These are phyloP conservation scores for Pseudomyrmex cubaensis DNA, from an alignment of 1,140 invertebrate genomes.

Conservation along the genomic window DNA sequence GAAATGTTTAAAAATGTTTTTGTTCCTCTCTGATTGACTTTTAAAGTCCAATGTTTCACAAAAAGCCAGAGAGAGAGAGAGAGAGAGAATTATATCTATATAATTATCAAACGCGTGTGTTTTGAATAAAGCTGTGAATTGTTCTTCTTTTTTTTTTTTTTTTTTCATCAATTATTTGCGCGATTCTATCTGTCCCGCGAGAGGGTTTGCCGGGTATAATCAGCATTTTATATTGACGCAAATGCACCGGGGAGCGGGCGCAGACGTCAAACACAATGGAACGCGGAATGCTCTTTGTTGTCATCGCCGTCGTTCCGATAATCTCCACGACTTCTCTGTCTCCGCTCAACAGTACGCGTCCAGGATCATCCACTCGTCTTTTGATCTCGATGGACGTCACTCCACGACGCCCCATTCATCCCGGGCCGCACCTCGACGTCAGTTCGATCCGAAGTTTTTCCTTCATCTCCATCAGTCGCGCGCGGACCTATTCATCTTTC, in stretches of 20 bases:
- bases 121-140: too few relatives aligned
- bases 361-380: constrained; percentile 63
- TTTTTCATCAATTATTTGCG: not conserved
- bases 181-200: not conserved
- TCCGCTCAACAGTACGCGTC: constrained; percentile 58
- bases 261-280: constrained; percentile 52
- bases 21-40: too few relatives aligned
- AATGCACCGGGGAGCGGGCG: constrained; percentile 30
- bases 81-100: not conserved
- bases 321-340: constrained; percentile 62
- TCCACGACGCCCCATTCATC: constrained; percentile 54
- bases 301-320: constrained; percentile 52
- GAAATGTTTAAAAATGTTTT: too few relatives aligned
- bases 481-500: constrained; percentile 41
- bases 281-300: constrained; percentile 58
- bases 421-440: constrained; percentile 47
- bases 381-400: constrained; percentile 63
- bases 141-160: too few relatives aligned
- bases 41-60: too few relatives aligned
- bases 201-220: constrained; percentile 20
- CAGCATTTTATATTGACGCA: constrained; percentile 58
- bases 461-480: constrained; percentile 66
- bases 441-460: constrained; percentile 64
- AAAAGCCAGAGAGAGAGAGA: not conserved
- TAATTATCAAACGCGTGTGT: too few relatives aligned